Percentiles rank a stretch among this genome's conserved stretches.
phyloP scores from a whole-genome alignment of 2,888 invertebrate species.

The Cataglyphis rosenhaueri region DNA sequence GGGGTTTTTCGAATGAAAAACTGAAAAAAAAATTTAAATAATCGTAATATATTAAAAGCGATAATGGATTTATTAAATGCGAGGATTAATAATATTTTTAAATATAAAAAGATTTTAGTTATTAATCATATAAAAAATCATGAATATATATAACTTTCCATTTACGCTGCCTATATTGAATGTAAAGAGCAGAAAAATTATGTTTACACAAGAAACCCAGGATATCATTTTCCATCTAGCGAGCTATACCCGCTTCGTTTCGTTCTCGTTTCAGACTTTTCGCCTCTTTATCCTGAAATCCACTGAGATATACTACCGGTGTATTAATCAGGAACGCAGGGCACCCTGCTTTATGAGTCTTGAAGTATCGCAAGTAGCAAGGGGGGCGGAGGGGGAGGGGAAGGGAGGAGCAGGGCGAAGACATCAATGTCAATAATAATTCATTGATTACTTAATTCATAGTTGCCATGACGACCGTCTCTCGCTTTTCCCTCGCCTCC shows the following conservation, averaged over 20 bases:
- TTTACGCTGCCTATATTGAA: slow-evolving; percentile 45
- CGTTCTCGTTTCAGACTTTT: slow-evolving; percentile 41
- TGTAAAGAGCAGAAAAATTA: slow-evolving; percentile 54
- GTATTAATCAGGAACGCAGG: slow-evolving; percentile 81
- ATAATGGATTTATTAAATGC: slow-evolving; percentile 3
- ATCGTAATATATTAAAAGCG: background rate
- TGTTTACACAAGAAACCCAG: slow-evolving; percentile 42
- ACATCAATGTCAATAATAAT: slow-evolving; percentile 86
- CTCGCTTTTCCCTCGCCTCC: slow-evolving; percentile 75
- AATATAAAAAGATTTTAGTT: background rate
- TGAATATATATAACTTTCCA: background rate
- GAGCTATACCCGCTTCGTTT: slow-evolving; percentile 34
- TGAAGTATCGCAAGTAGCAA: slow-evolving; percentile 77
- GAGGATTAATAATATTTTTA: slow-evolving; percentile 14
- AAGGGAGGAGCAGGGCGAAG: slow-evolving; percentile 75
- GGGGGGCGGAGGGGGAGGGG: background rate
- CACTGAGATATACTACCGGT: slow-evolving; percentile 78
- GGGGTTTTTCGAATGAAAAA: background rate
- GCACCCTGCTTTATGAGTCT: slow-evolving; percentile 79
- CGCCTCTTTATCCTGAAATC: slow-evolving; percentile 64
- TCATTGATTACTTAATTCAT: slow-evolving; percentile 85
- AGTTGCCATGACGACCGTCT: slow-evolving; percentile 84
- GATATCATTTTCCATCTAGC: slow-evolving; percentile 47
- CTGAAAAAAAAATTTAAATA: background rate
- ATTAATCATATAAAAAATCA: slow-evolving; percentile 29